Evolutionary conservation across 2,113 vertebrate species (phyloP).

Genomic region (Otis tarda): DNA sequence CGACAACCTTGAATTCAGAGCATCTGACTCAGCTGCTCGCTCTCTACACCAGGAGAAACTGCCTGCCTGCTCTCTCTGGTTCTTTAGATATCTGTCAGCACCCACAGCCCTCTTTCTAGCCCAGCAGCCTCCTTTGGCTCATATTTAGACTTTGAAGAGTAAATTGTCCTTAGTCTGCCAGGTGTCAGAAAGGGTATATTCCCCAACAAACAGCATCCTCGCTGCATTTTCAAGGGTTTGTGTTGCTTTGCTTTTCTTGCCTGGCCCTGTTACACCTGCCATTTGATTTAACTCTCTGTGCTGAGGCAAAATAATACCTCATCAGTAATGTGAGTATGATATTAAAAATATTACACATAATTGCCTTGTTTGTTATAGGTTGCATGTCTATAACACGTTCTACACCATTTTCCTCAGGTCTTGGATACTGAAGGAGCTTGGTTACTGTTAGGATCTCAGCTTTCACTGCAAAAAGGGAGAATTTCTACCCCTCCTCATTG

Average conservation of each 20-base stretch:
- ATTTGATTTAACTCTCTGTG: not conserved
- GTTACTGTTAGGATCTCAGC: not conserved
- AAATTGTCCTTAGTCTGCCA: not conserved
- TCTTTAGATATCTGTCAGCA: not conserved
- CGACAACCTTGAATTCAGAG: not conserved
- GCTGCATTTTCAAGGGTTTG: not conserved
- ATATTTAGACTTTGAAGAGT: not conserved
- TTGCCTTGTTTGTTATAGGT: not conserved
- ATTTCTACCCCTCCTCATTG: not conserved
- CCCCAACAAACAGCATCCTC: not conserved
- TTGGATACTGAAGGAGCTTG: not conserved
- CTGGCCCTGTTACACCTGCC: not conserved
- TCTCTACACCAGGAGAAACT: not conserved
- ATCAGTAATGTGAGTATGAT: not conserved
- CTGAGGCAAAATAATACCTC: not conserved
- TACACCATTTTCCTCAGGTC: not conserved
- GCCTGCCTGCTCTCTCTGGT: not conserved
- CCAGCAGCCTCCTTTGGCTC: not conserved
- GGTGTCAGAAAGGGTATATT: not conserved
- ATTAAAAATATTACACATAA: not conserved
- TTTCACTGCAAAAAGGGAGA: not conserved
- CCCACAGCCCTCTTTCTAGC: not conserved
- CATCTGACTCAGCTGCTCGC: slow-evolving; percentile 18
- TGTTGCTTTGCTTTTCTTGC: not conserved
- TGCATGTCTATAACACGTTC: not conserved